A percentile compares a stretch with the other conserved stretches of the same genome.
Conservation (phyloP, 2,888 invertebrate genomes). For the Leptothorax acervorum region DNA sequence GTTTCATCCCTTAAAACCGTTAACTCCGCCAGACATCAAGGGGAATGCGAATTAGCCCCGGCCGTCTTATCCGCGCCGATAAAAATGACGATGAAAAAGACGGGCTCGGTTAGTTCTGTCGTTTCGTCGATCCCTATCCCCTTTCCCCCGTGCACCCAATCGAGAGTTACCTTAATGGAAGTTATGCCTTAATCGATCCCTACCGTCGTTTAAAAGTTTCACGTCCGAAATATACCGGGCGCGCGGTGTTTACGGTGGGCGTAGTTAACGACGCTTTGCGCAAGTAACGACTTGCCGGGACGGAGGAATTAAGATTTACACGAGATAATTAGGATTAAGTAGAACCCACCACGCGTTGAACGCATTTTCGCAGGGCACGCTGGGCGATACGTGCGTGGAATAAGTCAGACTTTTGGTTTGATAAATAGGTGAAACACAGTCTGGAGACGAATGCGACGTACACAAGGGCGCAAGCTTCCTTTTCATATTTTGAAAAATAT, state of each 20-base stretch:
- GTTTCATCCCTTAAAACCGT: conserved; percentile 85
- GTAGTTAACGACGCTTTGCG: conserved; percentile 50
- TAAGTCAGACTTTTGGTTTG: conserved; percentile 39
- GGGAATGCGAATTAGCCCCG: conserved; percentile 84
- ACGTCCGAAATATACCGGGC: conserved; percentile 58
- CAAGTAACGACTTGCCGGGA: conserved; percentile 45
- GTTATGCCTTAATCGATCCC: conserved; percentile 73
- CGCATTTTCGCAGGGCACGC: conserved; percentile 37
- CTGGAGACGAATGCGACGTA: conserved; percentile 45
- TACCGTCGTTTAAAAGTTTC: conserved; percentile 66
- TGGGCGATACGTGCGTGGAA: conserved; percentile 42
- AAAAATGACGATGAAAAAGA: conserved; percentile 76
- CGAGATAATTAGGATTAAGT: conserved; percentile 52
- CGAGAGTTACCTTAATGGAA: conserved; percentile 59
- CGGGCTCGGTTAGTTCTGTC: conserved; percentile 55
- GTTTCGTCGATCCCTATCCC: conserved; percentile 1
- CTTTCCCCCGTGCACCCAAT: conserved; percentile 28
- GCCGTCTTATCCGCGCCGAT: conserved; percentile 79
- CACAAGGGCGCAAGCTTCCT: background rate
- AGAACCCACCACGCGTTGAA: conserved; percentile 35
- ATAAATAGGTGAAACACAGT: conserved; percentile 46
- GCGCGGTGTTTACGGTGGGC: conserved; percentile 50
- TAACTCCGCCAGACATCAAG: conserved; percentile 84
- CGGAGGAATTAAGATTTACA: conserved; percentile 55
- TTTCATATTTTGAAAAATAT: conserved; percentile 11